phyloP scores from a whole-genome alignment of 2,797 vertebrate genomes.

The Rhabdophis nuchalis region DNA sequence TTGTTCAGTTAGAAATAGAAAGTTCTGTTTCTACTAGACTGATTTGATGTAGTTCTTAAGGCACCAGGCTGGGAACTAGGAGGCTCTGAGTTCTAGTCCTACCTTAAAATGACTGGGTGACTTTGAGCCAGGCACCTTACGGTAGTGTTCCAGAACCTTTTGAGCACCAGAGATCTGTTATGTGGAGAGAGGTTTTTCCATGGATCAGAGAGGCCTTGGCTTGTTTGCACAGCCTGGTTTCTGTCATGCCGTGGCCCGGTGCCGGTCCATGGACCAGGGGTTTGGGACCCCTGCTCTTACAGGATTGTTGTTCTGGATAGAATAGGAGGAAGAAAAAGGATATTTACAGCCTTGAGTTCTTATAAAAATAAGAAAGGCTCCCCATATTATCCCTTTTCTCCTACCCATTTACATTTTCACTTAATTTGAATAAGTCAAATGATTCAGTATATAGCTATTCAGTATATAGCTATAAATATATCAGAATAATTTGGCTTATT shows the following conservation, averaged over 20 bases:
- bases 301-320: not conserved
- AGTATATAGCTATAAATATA: too few relatives aligned
- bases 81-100: not conserved
- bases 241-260: too few relatives aligned
- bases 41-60: not conserved
- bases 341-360: not conserved
- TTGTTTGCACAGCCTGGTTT: too few relatives aligned
- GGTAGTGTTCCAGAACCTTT: too few relatives aligned
- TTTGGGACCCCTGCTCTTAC: too few relatives aligned
- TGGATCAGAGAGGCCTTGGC: too few relatives aligned
- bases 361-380: conserved; percentile 64
- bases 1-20: not conserved
- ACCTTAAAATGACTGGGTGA: not conserved
- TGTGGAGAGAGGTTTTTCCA: too few relatives aligned
- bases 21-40: not conserved
- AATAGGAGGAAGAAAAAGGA: not conserved
- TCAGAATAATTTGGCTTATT: too few relatives aligned
- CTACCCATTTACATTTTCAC: conserved; percentile 98
- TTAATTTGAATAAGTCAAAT: conserved; percentile 52
- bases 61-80: not conserved
- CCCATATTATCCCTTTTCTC: conserved; percentile 97
- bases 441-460: conserved; percentile 18
- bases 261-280: too few relatives aligned
- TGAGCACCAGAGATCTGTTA: too few relatives aligned
- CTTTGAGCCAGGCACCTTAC: not conserved